phyloP scores from a whole-genome alignment of 2,888 invertebrate genomes.

The Phasia obesa region DNA sequence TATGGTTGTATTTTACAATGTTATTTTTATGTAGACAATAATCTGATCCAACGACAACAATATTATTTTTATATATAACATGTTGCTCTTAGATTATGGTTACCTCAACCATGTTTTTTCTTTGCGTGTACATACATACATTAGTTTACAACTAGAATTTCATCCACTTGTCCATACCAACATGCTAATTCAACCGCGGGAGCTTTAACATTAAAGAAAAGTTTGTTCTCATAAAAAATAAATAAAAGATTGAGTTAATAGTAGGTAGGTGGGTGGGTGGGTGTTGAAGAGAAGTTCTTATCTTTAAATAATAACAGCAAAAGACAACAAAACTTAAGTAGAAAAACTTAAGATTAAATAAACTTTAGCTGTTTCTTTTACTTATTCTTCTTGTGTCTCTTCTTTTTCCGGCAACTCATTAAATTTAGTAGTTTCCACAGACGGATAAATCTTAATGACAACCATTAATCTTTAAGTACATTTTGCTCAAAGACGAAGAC shows the following conservation, averaged over 20 bases:
- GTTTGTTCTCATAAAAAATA: slow-evolving; percentile 8
- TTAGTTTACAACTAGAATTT: neutral
- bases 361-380: slow-evolving; percentile 49
- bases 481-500: slow-evolving; percentile 15
- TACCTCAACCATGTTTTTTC: too few species aligned
- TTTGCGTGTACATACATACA: too few species aligned
- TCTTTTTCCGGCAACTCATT: slow-evolving; percentile 33
- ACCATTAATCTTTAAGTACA: slow-evolving; percentile 57
- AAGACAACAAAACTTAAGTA: slow-evolving; percentile 3
- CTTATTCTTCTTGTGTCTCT: neutral
- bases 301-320: slow-evolving; percentile 21
- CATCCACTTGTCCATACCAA: slow-evolving; percentile 22
- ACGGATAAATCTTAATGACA: slow-evolving; percentile 60
- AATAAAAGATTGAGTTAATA: neutral
- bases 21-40: too few species aligned
- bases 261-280: neutral
- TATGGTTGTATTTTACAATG: too few species aligned
- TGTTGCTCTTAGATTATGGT: too few species aligned
- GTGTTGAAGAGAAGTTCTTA: neutral
- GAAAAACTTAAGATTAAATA: slow-evolving; percentile 41
- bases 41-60: too few species aligned
- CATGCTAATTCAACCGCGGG: slow-evolving; percentile 25
- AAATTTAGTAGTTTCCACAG: slow-evolving; percentile 47
- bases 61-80: too few species aligned
- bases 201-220: slow-evolving; percentile 11